Evolutionary conservation across 2,888 invertebrate species (phyloP).

Genomic region (Tinea trinotella): DNA sequence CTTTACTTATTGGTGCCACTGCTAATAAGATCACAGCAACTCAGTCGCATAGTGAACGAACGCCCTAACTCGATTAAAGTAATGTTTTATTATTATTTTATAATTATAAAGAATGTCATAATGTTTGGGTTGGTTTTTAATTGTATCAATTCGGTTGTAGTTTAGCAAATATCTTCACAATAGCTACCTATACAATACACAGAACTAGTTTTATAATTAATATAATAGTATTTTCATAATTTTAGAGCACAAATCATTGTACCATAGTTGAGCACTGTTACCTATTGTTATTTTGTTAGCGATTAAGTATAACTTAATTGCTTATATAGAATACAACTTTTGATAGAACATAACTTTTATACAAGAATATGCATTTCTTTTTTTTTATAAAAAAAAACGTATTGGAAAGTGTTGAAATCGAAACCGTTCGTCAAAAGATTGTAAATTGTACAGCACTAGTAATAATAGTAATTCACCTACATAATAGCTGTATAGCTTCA

Average conservation of each 20-base stretch:
- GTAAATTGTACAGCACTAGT: not conserved
- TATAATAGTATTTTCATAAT: slow-evolving; percentile 13
- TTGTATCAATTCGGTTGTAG: not conserved
- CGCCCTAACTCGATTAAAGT: no score
- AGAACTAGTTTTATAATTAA: not conserved
- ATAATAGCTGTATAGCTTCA: not conserved
- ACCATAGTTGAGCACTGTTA: slow-evolving; percentile 18
- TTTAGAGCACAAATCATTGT: slow-evolving; percentile 16
- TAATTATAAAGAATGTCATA: no score
- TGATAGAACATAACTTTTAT: slow-evolving; percentile 14
- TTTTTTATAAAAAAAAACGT: slow-evolving; percentile 7
- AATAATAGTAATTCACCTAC: not conserved
- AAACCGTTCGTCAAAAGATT: not conserved
- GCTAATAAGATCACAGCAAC: no score
- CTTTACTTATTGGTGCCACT: no score
- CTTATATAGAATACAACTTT: slow-evolving; percentile 16
- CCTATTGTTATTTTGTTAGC: slow-evolving; percentile 15
- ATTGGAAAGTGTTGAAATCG: not conserved
- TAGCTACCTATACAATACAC: slow-evolving; percentile 10
- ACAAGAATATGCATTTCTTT: slow-evolving; percentile 12
- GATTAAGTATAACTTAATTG: slow-evolving; percentile 17
- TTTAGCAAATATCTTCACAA: not conserved
- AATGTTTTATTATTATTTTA: not conserved
- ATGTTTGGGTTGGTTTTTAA: not conserved
- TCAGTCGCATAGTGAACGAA: no score